Evolutionary conservation across 1,140 invertebrate genomes (phyloP), one percentile per base, ranked within the genome.

Genomic region (Babylonia areolata): DNA sequence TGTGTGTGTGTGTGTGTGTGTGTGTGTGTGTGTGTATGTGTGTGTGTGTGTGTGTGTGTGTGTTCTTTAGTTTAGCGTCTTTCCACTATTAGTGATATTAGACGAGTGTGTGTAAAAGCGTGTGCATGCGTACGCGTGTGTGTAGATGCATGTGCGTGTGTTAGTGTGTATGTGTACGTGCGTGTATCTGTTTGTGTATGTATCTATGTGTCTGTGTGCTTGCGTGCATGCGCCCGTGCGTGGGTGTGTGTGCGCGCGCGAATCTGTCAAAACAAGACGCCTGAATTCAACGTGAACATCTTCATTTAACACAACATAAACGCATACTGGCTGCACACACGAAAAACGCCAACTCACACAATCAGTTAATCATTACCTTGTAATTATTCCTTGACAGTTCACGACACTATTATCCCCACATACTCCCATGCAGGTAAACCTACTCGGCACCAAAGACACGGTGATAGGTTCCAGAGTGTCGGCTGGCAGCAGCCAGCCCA

Each of bases 391-490:
- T 5, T 1, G 35, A 40, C 23, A 28, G 20, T 28, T 3, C 23
- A n/a, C 20, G 3, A 37, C 35, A 78, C 20, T 78, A 31, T 20
- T 6, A 37, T 33, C 17, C 75, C 40, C 20, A 17, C 40, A 37
- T 78, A 31, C 23, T n/a, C 35, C 37, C 23, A n/a, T n/a, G 46
- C 33, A 84, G 51, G 89, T 88, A 1, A 58, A 89, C 15, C 46
- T 89, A 2, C 69, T 87, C 3, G 84, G 58, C 17, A 79, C 82
- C 3, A 87, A 89, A 64, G 86, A 86, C 20, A 39, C 84, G 5
- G 23, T 90, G 37, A 12, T 73, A 1, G 80, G 73, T 3, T 85
- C 85, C 15, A 71, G 84, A 73, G 71, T 85, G 39, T 54, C n/a
- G 2, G 39, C 78, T 9, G 37, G 84, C 3, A 54, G 78, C 23